Conservation (phyloP, 2,888 invertebrate species). For the Unio pictorum region DNA sequence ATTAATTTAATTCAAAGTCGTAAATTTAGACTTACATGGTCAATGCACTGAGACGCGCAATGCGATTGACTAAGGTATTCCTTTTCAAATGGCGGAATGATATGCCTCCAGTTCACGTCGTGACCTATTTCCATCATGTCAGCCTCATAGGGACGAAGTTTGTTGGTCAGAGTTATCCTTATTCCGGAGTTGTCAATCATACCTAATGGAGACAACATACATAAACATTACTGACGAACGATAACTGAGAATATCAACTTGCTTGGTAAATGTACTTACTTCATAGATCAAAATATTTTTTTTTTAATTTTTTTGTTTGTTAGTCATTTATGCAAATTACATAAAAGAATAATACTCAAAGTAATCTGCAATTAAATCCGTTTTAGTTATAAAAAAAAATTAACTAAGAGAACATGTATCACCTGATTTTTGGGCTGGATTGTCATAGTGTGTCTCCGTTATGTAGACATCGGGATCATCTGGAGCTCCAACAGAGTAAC, state of each 20-base stretch:
- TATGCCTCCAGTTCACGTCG: constrained; percentile 81
- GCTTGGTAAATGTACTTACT: too few species aligned
- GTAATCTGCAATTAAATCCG: too few species aligned
- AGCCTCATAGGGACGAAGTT: constrained; percentile 83
- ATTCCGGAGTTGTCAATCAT: constrained; percentile 76
- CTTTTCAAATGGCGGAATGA: constrained; percentile 84
- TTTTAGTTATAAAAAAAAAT: too few species aligned
- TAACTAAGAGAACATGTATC: constrained; percentile 7
- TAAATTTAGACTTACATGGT: constrained; percentile 76
- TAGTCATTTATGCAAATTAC: too few species aligned
- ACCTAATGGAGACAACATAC: constrained; percentile 67
- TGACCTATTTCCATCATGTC: constrained; percentile 77
- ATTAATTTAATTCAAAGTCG: constrained; percentile 35
- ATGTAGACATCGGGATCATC: constrained; percentile 84
- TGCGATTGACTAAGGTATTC: constrained; percentile 86
- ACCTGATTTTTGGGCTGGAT: constrained; percentile 74
- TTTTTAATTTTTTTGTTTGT: too few species aligned
- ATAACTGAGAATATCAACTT: not conserved
- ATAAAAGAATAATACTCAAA: too few species aligned
- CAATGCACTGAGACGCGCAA: constrained; percentile 86
- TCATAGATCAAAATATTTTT: too few species aligned
- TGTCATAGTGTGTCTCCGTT: constrained; percentile 93
- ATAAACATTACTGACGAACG: not conserved
- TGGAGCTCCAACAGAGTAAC: constrained; percentile 84
- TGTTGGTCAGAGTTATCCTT: constrained; percentile 84